These are phyloP conservation scores for Acestrorhynchus altus DNA, from an alignment of 2,797 vertebrate species.

Conservation along the genomic window DNA sequence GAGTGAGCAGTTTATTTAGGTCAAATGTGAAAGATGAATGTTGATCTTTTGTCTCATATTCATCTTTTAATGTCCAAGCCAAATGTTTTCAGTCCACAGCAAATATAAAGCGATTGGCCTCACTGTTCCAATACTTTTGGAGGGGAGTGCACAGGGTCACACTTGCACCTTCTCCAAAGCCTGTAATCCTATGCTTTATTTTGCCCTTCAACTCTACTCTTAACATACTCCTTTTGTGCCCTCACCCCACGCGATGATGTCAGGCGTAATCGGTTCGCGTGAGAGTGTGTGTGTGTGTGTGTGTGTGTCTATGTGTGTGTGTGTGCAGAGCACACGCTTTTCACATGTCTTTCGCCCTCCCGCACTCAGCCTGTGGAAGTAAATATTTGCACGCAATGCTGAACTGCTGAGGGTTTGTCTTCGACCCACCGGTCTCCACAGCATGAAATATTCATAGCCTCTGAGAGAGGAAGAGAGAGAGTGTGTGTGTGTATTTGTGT, in stretches of 20 bases:
- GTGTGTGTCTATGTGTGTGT: constrained; percentile 50
- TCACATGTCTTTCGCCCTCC: constrained; percentile 60
- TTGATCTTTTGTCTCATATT: too few relatives aligned
- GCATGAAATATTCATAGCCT: constrained; percentile 93
- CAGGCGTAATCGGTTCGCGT: constrained; percentile 39
- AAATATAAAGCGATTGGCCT: too few relatives aligned
- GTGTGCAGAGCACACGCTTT: constrained; percentile 27
- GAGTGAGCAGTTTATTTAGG: too few relatives aligned
- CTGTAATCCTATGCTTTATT: background rate
- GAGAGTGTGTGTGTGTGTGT: too few relatives aligned
- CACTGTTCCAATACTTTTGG: too few relatives aligned
- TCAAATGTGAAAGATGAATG: too few relatives aligned
- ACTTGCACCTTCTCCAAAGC: background rate
- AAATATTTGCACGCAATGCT: constrained; percentile 91
- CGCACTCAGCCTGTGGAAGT: constrained; percentile 78
- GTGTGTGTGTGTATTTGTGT: constrained; percentile 38
- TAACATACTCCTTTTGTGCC: background rate
- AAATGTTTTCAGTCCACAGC: too few relatives aligned
- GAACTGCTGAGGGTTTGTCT: constrained; percentile 81
- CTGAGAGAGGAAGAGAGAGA: constrained; percentile 44
- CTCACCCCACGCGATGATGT: constrained; percentile 27
- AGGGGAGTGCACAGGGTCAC: background rate
- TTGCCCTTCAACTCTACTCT: constrained; percentile 14
- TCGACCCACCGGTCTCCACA: constrained; percentile 78
- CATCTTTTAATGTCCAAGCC: too few relatives aligned